A percentile compares a stretch with the other conserved stretches of the same genome.
Conservation (phyloP, 2,888 invertebrate genomes). For the Allygus modestus region DNA sequence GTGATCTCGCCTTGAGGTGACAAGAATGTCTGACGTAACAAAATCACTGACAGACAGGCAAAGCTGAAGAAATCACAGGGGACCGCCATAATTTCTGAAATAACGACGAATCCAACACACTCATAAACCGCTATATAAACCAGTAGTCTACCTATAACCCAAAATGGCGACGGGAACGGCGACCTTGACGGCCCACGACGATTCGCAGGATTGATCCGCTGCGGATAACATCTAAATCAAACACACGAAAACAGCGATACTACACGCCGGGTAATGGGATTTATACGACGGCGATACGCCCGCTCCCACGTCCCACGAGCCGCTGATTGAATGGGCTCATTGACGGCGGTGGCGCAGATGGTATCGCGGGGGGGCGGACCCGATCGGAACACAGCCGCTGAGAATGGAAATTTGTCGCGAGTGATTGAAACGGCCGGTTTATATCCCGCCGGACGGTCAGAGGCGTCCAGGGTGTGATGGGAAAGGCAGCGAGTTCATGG, state of each 20-base stretch:
- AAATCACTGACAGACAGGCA: no score
- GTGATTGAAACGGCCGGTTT: slow-evolving; percentile 4
- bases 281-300: background rate
- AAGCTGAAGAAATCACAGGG: no score
- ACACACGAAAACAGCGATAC: background rate
- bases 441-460: background rate
- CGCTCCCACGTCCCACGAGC: background rate
- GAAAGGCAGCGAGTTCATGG: no score
- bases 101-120: no score
- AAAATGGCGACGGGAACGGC: background rate
- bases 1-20: no score
- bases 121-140: no score
- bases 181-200: slow-evolving; percentile 19
- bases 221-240: slow-evolving; percentile 21
- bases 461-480: no score
- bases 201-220: background rate
- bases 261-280: slow-evolving; percentile 8
- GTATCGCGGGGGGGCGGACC: background rate
- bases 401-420: background rate
- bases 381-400: background rate
- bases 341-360: background rate
- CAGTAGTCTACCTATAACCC: background rate
- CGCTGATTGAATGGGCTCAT: slow-evolving; percentile 31
- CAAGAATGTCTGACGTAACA: no score
- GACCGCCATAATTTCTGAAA: no score